A percentile compares a stretch with the other conserved stretches of the same genome.
Evolutionary conservation across 2,113 vertebrate species (phyloP).

Genomic region (Uria lomvia): DNA sequence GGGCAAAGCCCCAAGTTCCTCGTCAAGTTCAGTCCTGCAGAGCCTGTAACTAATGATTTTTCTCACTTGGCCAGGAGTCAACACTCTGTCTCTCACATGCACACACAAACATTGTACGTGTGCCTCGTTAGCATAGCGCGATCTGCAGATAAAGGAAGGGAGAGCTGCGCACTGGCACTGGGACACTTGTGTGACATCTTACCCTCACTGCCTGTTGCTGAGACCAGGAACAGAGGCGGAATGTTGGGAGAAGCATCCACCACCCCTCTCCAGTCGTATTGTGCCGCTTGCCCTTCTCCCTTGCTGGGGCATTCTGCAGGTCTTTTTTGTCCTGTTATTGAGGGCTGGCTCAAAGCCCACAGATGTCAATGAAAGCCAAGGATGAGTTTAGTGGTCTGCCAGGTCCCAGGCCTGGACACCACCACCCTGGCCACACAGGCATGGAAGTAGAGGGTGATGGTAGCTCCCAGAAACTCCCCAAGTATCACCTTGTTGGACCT

Average conservation of each 20-base stretch:
- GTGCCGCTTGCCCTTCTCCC: not conserved
- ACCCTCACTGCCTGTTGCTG: fast-evolving
- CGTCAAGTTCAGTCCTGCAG: conserved; percentile 59
- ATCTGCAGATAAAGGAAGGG: conserved; percentile 27
- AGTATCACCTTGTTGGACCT: not conserved
- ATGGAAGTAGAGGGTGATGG: not conserved
- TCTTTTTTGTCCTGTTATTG: not conserved
- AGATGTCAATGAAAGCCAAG: not conserved
- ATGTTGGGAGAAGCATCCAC: not conserved
- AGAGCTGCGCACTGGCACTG: fast-evolving
- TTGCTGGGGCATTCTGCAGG: not conserved
- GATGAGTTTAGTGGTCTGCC: not conserved
- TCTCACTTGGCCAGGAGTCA: conserved; percentile 43
- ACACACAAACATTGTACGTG: conserved; percentile 60
- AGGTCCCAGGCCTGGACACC: not conserved
- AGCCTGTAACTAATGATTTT: conserved; percentile 69
- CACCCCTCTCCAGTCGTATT: fast-evolving
- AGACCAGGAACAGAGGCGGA: not conserved
- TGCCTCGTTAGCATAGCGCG: conserved; percentile 38
- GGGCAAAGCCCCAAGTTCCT: conserved; percentile 53
- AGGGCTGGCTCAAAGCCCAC: not conserved
- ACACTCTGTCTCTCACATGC: conserved; percentile 39
- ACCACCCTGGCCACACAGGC: not conserved
- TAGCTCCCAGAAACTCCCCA: not conserved
- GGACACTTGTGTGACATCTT: not conserved